Base-by-base conservation (phyloP, 2,888 invertebrate genomes). In the Eudemis profundana region DNA sequence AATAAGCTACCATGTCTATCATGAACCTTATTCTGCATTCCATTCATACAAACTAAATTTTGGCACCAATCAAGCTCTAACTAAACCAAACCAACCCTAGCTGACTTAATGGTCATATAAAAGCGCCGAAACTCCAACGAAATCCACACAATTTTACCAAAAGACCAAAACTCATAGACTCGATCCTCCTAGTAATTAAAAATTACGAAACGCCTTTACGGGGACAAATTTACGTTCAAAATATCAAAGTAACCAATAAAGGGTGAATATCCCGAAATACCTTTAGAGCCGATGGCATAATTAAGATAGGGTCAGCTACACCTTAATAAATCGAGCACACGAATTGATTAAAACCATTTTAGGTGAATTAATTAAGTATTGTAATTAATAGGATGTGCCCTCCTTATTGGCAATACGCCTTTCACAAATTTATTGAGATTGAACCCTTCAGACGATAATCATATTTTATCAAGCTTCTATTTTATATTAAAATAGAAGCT, bases 341-440 rank as follows among this genome's bases (percentile, higher is more conserved):
- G 86, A 90, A 92, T 91, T 92, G 90, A 91, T 91, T 92, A 91
- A 90, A 91, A 86, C 91, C 86, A 89, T 90, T 91, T 80, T 88
- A 91, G 89, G 91, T 92, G 90, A 91, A 92, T 92, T 92, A 91
- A 92, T 92, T 91, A 90, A 90, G 90, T 90, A 91, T 91, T 89
- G 88, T 92, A 91, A 91, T 92, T 92, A 92, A 92, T 92, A 91
- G 89, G 87, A 90, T 90, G 85, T 90, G 81, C 88, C 86, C 81
- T 86, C 87, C 89, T 86, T 91, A 92, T 92, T 91, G 91, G 86
- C 90, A 90, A 92, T 91, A 90, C 89, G 90, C 90, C 90, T 90
- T 92, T 91, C 90, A 89, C 89, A 89, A 92, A 91, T 90, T 91
- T 91, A 91, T 92, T 89, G 90, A 89, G 91, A 91, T 86, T 85